phyloP scores from a whole-genome alignment of 2,113 vertebrate species.

The Antigone vipio region DNA sequence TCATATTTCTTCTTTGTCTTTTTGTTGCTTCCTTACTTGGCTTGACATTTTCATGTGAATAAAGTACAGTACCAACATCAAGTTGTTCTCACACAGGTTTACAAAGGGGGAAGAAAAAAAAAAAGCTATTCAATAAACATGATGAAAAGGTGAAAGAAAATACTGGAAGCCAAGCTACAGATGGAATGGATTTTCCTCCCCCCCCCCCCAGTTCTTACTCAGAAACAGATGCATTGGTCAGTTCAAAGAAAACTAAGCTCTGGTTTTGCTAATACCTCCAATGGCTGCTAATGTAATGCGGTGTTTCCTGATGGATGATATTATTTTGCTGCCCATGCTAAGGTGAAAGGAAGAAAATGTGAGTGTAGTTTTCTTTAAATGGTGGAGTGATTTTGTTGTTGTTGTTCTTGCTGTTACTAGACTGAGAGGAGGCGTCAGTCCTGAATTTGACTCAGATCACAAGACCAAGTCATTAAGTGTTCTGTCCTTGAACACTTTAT shows the following conservation, averaged over 20 bases:
- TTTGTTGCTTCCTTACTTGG: slow-evolving; percentile 52
- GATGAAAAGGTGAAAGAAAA: slow-evolving; percentile 36
- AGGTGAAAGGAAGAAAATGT: background rate
- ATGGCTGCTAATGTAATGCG: background rate
- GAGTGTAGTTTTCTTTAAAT: background rate
- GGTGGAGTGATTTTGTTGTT: background rate
- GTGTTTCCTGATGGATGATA: background rate
- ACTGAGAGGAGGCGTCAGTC: background rate
- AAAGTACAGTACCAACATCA: slow-evolving; percentile 21
- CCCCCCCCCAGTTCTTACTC: background rate
- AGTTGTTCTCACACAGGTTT: slow-evolving; percentile 29
- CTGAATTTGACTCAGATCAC: background rate
- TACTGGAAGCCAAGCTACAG: background rate
- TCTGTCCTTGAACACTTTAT: background rate
- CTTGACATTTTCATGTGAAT: slow-evolving; percentile 64
- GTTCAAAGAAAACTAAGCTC: background rate
- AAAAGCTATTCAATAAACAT: slow-evolving; percentile 21
- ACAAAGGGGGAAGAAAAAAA: background rate
- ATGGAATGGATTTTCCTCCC: background rate
- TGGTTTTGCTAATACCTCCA: background rate
- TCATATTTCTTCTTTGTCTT: slow-evolving; percentile 38
- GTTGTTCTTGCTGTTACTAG: background rate
- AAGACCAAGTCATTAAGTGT: background rate
- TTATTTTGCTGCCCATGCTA: background rate
- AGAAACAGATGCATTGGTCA: background rate